phyloP scores from a whole-genome alignment of 2,113 vertebrate genomes.

The Hyperopisus bebe region DNA sequence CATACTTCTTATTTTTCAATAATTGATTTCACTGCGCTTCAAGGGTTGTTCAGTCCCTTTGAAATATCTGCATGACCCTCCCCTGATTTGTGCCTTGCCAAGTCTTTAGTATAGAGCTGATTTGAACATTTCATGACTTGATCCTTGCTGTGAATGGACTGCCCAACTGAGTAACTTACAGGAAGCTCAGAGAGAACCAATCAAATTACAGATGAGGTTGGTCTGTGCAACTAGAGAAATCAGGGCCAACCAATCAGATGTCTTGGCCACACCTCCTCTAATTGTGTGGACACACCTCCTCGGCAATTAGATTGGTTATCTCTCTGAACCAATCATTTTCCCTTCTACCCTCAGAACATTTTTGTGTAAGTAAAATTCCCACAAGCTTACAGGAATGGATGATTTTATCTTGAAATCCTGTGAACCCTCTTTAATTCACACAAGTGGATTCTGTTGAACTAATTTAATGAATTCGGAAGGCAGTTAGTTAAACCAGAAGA shows the following conservation, averaged over 20 bases:
- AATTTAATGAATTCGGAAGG: neutral
- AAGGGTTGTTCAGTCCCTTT: neutral
- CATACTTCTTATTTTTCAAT: neutral
- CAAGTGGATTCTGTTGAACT: neutral
- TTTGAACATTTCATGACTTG: neutral
- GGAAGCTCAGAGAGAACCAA: too few relatives aligned
- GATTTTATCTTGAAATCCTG: neutral
- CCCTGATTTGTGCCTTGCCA: neutral
- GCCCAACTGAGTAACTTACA: neutral
- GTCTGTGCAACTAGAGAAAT: too few relatives aligned
- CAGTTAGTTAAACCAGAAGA: neutral
- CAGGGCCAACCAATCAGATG: too few relatives aligned
- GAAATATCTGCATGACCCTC: neutral
- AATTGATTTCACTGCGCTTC: neutral
- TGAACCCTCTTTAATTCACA: neutral
- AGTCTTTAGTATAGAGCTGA: neutral
- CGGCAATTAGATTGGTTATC: too few relatives aligned
- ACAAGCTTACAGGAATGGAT: neutral
- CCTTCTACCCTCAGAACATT: too few relatives aligned
- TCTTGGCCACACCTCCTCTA: too few relatives aligned
- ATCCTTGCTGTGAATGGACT: neutral
- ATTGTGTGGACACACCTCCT: too few relatives aligned
- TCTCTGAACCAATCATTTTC: too few relatives aligned
- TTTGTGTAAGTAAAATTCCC: too few relatives aligned
- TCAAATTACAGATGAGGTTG: too few relatives aligned